These are phyloP conservation scores for Sympetrum striolatum DNA, from an alignment of 2,888 invertebrate genomes.

Conservation along the genomic window DNA sequence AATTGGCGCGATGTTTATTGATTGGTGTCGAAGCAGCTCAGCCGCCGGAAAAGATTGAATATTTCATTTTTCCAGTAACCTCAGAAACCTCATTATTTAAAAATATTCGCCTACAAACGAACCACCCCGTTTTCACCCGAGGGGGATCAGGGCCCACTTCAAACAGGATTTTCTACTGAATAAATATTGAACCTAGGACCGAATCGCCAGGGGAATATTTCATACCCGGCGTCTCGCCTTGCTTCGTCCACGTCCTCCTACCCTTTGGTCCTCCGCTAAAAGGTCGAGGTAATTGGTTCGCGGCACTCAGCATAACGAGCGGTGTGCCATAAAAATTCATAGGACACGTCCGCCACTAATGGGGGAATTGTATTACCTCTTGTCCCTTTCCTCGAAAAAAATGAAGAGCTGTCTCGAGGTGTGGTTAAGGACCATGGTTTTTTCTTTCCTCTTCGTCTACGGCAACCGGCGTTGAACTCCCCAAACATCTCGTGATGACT, in stretches of 20 bases:
- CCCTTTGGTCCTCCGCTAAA: not conserved
- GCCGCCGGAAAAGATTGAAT: not conserved
- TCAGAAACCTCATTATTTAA: not conserved
- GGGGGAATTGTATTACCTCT: not conserved
- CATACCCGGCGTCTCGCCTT: not conserved
- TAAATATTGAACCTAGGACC: conserved; percentile 25
- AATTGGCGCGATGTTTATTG: conserved; percentile 30
- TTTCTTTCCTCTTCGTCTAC: not conserved
- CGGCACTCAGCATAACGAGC: not conserved
- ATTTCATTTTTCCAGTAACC: not conserved
- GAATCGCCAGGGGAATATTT: conserved; percentile 5
- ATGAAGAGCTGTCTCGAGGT: not conserved
- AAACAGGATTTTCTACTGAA: conserved; percentile 37
- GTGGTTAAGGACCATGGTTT: not conserved
- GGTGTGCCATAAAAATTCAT: conserved; percentile 17
- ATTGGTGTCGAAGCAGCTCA: conserved; percentile 5
- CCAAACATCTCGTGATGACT: not conserved
- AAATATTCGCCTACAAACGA: not conserved
- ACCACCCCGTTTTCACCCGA: not conserved
- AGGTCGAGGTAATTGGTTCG: not conserved
- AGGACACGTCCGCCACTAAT: conserved; percentile 1
- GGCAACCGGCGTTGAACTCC: not conserved
- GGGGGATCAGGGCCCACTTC: not conserved
- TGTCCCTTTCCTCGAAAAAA: not conserved
- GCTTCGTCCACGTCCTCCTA: not conserved